A percentile compares a stretch with the other conserved stretches of the same genome.
Conservation (phyloP, 2,888 invertebrate genomes). For the Melikaiella ostensackeni region DNA sequence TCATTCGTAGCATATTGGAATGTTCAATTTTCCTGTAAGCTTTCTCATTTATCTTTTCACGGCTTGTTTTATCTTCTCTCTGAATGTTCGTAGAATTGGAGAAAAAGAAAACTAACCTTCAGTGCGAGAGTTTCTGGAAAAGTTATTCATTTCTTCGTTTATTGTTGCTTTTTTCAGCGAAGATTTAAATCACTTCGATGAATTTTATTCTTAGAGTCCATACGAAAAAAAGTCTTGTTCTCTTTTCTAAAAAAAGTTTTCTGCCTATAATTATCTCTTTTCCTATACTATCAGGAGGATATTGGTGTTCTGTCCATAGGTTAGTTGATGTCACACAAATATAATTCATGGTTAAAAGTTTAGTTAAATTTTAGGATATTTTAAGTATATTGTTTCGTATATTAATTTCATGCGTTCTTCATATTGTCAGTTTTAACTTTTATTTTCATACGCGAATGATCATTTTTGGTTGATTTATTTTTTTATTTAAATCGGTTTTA, state of each 20-base stretch:
- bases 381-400: no score
- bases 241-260: neutral
- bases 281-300: no score
- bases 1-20: conserved; percentile 16
- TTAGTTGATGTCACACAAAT: no score
- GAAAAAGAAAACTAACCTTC: conserved; percentile 2
- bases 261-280: neutral
- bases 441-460: neutral
- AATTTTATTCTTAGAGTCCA: neutral
- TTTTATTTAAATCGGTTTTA: neutral
- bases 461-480: neutral
- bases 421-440: no score
- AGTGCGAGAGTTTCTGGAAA: conserved; percentile 11
- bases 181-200: neutral
- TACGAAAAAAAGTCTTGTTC: neutral
- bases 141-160: neutral
- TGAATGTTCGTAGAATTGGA: neutral
- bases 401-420: no score
- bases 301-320: no score
- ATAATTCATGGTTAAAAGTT: no score
- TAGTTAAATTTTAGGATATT: no score
- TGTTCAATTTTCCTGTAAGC: conserved; percentile 3
- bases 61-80: conserved; percentile 1
- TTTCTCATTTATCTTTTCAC: conserved; percentile 10
- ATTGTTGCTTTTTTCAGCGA: neutral